phyloP scores from a whole-genome alignment of 2,888 invertebrate species.

The Omphaloscelis lunosa region DNA sequence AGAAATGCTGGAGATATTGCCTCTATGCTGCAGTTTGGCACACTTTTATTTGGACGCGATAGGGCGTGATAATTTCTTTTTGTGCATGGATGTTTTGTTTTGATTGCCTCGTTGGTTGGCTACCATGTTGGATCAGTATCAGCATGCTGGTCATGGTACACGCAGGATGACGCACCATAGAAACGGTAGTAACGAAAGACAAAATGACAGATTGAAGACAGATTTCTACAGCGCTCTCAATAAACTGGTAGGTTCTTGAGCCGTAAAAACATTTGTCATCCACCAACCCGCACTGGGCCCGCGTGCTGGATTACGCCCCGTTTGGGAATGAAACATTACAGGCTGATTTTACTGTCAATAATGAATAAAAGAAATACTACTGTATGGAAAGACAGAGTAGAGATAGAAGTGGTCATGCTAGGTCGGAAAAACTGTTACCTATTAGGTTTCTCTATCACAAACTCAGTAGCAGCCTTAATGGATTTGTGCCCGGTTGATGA shows the following conservation, averaged over 20 bases:
- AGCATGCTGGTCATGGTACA: no score
- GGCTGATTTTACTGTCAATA: not conserved
- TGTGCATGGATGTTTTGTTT: not conserved
- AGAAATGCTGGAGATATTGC: slow-evolving; percentile 30
- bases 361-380: not conserved
- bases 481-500: not conserved
- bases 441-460: not conserved
- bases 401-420: not conserved
- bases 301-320: no score
- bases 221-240: no score
- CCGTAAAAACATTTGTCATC: no score
- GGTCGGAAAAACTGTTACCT: not conserved
- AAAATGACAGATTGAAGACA: not conserved
- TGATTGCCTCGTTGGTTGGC: not conserved
- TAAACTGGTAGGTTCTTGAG: no score
- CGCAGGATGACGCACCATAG: no score
- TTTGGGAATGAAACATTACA: no score
- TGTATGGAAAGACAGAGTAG: not conserved
- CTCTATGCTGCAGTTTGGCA: not conserved
- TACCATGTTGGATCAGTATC: no score
- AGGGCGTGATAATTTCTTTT: not conserved
- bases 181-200: not conserved
- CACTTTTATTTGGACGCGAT: slow-evolving; percentile 12
- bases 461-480: not conserved
- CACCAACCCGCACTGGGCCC: no score